Conservation (phyloP, 2,888 invertebrate genomes). For the Monochamus alternatus region DNA sequence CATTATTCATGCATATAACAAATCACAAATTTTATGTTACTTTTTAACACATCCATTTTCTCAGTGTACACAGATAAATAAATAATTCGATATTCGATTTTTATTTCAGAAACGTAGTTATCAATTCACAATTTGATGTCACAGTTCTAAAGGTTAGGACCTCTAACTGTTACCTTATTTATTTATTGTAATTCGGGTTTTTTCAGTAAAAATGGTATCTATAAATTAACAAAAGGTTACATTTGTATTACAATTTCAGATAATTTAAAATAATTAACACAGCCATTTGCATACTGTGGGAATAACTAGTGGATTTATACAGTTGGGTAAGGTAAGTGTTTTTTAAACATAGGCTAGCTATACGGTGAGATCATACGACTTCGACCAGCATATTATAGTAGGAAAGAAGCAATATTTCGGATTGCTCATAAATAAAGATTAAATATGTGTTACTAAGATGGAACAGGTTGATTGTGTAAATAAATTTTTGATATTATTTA, state of each 20-base stretch:
- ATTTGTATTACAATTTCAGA: conserved; percentile 17
- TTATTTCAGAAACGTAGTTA: conserved; percentile 10
- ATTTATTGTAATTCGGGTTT: conserved; percentile 14
- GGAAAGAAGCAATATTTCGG: not conserved
- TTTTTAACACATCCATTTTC: not conserved
- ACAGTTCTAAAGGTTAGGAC: conserved; percentile 15
- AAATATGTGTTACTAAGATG: not conserved
- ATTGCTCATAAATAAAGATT: conserved; percentile 5
- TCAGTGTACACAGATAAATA: not conserved
- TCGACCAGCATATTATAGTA: conserved; percentile 1
- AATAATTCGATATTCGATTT: conserved; percentile 15
- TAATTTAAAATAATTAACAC: conserved; percentile 14
- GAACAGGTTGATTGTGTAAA: conserved; percentile 5
- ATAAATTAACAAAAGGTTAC: conserved; percentile 26
- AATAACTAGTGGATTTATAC: conserved; percentile 5
- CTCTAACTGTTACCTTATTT: conserved; percentile 1
- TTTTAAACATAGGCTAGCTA: not conserved
- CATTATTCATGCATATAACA: too few species aligned
- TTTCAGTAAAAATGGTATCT: not conserved
- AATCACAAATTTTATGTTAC: too few species aligned
- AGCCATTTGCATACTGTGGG: conserved; percentile 6
- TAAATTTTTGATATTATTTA: not conserved
- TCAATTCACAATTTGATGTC: conserved; percentile 13
- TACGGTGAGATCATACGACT: not conserved
- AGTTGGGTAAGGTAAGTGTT: conserved; percentile 20